Base-by-base conservation (phyloP, 2,888 invertebrate species). In the Ptilodon capucinus region DNA sequence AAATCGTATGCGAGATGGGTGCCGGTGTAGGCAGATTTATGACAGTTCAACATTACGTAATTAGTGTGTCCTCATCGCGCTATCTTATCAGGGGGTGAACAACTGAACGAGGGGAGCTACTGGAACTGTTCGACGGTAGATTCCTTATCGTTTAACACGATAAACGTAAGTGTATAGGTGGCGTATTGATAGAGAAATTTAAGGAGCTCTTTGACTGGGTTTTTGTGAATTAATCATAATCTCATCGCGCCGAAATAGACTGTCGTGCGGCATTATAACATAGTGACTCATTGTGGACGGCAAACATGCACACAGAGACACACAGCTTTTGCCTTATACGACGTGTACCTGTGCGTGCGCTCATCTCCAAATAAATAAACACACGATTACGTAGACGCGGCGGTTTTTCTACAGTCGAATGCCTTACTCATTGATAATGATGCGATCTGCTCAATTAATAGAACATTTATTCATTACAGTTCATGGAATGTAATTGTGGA, bases 331-430 rank as follows among this genome's bases (percentile, higher is more conserved):
- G 75, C 84, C 82, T 76, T 84, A 83, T 76, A 78, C 71, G 75
- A 54, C 51, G 62, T 59, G 60, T 72, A 81, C 71, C 71, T 78
- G 67, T 65, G 71, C 68, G 71, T 59, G 63, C 57, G 60, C 50
- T 64, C 68, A 66, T 71, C 76, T 68, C 75, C 76, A 81, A 86
- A 82, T 79, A 85, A 84, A 85, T 79, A 87, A 84, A 84, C 74
- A 72, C 59, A 63, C 59, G 58, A 74, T 80, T 81, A 81, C 81
- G 78, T 75, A 74, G 35, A 35, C 70, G 67, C 73, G 56, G 89
- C 84, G 75, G 92, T 91, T 91, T 92, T 92, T 71, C 88, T 90
- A 68, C 85, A 86, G 70, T 85, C 83, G 66, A 77, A 74, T 61
- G 69, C 60, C 75, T 81, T 79, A 82, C 74, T 77, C 75, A 77